Percentiles rank a stretch among this genome's conserved stretches.
Evolutionary conservation across 2,113 vertebrate species (phyloP).

Genomic region (Poicephalus meyeri): DNA sequence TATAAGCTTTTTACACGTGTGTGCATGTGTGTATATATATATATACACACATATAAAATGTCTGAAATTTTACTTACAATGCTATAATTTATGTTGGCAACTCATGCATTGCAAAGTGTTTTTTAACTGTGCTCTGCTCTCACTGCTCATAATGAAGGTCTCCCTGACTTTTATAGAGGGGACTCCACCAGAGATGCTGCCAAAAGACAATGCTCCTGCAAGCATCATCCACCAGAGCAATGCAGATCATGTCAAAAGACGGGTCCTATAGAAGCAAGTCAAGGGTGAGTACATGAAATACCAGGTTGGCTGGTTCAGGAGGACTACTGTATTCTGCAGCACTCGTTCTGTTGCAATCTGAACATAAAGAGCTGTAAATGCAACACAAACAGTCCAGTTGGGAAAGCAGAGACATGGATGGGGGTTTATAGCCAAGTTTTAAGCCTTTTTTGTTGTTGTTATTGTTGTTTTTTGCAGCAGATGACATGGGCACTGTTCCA

Average conservation of each 20-base stretch:
- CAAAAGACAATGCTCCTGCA: slow-evolving; percentile 20
- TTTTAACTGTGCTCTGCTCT: neutral
- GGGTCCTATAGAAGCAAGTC: slow-evolving; percentile 25
- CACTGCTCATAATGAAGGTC: neutral
- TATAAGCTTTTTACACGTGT: neutral
- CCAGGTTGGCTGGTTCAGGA: neutral
- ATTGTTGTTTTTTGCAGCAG: neutral
- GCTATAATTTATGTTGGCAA: neutral
- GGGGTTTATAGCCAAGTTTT: neutral
- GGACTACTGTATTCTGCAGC: neutral
- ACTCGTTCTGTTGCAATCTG: neutral
- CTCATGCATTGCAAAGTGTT: neutral
- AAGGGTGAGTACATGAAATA: slow-evolving; percentile 41
- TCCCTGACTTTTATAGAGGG: neutral
- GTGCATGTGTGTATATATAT: rapidly evolving
- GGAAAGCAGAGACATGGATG: neutral
- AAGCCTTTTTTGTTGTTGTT: neutral
- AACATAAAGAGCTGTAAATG: neutral
- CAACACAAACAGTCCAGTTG: neutral
- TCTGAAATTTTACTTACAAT: neutral
- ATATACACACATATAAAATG: neutral
- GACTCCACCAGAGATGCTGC: neutral
- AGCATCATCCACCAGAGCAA: slow-evolving; percentile 49
- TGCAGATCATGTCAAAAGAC: neutral
- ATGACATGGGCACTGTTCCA: neutral